Conservation (phyloP, 2,888 invertebrate species). For the Drosophila lacicola region DNA sequence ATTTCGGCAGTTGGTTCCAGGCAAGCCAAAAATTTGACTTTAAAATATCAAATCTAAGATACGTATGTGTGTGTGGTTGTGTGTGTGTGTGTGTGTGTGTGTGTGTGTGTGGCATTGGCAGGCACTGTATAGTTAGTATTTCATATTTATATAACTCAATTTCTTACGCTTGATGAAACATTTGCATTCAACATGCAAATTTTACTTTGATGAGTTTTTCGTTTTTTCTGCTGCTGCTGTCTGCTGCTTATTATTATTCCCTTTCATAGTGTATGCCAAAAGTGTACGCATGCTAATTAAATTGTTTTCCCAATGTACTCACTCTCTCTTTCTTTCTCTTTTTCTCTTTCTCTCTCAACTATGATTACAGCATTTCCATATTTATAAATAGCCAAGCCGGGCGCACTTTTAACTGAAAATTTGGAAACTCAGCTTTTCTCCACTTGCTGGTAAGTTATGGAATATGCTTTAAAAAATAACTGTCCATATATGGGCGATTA, state of each 20-base stretch:
- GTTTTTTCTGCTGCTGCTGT: constrained; percentile 12
- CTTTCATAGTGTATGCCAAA: constrained; percentile 38
- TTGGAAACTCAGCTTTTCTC: constrained; percentile 19
- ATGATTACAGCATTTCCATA: constrained; percentile 54
- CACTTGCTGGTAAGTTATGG: constrained; percentile 44
- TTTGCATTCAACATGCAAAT: constrained; percentile 40
- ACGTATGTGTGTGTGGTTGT: not conserved
- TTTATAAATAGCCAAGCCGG: constrained; percentile 29
- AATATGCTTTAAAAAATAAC: constrained; percentile 8
- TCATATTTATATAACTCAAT: constrained; percentile 31
- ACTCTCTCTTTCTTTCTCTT: not conserved
- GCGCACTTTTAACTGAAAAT: constrained; percentile 13
- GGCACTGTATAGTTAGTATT: constrained; percentile 22
- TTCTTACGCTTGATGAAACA: constrained; percentile 34
- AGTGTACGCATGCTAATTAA: constrained; percentile 63
- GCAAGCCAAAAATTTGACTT: constrained; percentile 1
- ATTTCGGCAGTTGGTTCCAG: constrained; percentile 5
- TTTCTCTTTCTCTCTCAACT: constrained; percentile 10
- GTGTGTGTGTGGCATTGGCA: not conserved
- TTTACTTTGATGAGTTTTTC: constrained; percentile 41
- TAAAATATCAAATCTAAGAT: constrained; percentile 4
- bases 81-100: not conserved
- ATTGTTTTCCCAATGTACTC: constrained; percentile 35
- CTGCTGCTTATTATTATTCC: constrained; percentile 25
- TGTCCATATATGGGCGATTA: constrained; percentile 4